A percentile compares a stretch with the other conserved stretches of the same genome.
These are phyloP conservation scores for Synergus umbraculus DNA, from an alignment of 2,888 invertebrate genomes.

Conservation along the genomic window DNA sequence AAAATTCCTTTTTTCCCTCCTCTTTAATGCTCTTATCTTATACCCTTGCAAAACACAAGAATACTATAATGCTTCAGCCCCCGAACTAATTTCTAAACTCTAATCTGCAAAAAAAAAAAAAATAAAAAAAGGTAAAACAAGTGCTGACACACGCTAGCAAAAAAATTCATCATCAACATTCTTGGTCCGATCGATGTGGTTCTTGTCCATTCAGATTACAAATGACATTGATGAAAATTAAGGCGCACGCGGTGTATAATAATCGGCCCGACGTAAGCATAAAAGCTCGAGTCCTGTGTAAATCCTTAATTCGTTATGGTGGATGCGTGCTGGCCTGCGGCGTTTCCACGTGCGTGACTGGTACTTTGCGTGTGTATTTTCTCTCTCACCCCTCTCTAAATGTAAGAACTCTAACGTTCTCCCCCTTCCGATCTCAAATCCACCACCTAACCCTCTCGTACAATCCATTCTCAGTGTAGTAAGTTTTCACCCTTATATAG, in stretches of 20 bases:
- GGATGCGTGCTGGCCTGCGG: conserved; percentile 55
- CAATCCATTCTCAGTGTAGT: conserved; percentile 43
- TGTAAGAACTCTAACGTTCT: conserved; percentile 54
- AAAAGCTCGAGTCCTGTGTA: conserved; percentile 52
- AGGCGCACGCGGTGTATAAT: conserved; percentile 49
- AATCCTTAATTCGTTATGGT: conserved; percentile 56
- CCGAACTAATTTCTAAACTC: not conserved
- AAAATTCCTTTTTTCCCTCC: not conserved
- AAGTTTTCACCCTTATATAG: not conserved
- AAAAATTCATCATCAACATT: conserved; percentile 16
- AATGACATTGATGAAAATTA: conserved; percentile 62
- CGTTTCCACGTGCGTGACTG: conserved; percentile 60
- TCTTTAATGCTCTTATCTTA: not conserved
- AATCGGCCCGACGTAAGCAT: conserved; percentile 49
- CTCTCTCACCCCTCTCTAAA: conserved; percentile 47
- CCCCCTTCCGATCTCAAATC: conserved; percentile 54
- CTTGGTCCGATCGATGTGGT: conserved; percentile 42
- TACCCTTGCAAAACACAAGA: not conserved
- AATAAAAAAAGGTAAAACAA: not conserved
- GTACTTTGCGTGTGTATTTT: conserved; percentile 57
- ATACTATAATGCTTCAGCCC: not conserved
- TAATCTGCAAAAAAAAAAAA: not conserved
- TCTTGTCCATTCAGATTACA: conserved; percentile 54
- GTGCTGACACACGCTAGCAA: not conserved
- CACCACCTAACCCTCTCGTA: conserved; percentile 51